These are phyloP conservation scores for Drosophila suzukii DNA, from an alignment of 1,140 invertebrate species.

Conservation along the genomic window DNA sequence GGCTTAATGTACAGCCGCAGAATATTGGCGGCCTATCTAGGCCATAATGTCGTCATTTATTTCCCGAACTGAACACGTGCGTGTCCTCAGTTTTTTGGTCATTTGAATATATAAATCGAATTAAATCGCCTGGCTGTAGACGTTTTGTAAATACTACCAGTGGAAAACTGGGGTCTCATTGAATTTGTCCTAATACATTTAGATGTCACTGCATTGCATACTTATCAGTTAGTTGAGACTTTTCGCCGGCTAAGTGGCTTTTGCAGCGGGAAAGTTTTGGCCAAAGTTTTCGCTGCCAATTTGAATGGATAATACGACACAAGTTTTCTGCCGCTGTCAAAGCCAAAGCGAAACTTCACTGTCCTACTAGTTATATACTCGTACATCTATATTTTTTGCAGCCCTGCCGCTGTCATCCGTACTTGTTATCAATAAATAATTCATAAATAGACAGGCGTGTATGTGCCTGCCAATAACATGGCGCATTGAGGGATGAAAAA, in stretches of 20 bases:
- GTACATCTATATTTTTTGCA: constrained; percentile 5
- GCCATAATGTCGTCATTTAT: constrained; percentile 64
- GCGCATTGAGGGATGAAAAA: constrained; percentile 59
- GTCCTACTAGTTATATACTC: constrained; percentile 20
- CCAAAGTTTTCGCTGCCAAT: constrained; percentile 26
- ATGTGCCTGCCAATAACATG: constrained; percentile 34
- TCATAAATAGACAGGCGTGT: constrained; percentile 57
- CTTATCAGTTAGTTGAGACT: constrained; percentile 16
- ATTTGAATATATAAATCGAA: constrained; percentile 39
- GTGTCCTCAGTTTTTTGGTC: background rate
- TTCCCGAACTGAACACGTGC: constrained; percentile 32
- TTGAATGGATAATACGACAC: constrained; percentile 34
- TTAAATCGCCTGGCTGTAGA: background rate
- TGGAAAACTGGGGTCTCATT: constrained; percentile 9
- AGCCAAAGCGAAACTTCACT: constrained; percentile 45
- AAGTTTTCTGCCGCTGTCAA: constrained; percentile 55
- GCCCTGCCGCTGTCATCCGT: constrained; percentile 15
- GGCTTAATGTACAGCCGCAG: constrained; percentile 9
- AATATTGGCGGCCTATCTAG: constrained; percentile 42
- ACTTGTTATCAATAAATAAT: constrained; percentile 70
- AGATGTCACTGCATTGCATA: constrained; percentile 27
- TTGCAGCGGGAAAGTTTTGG: constrained; percentile 26
- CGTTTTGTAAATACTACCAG: background rate
- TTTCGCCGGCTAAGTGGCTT: constrained; percentile 36
- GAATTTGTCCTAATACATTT: constrained; percentile 12